Conservation (phyloP, 1,140 invertebrate genomes). For the Tetramorium parvispinum region DNA sequence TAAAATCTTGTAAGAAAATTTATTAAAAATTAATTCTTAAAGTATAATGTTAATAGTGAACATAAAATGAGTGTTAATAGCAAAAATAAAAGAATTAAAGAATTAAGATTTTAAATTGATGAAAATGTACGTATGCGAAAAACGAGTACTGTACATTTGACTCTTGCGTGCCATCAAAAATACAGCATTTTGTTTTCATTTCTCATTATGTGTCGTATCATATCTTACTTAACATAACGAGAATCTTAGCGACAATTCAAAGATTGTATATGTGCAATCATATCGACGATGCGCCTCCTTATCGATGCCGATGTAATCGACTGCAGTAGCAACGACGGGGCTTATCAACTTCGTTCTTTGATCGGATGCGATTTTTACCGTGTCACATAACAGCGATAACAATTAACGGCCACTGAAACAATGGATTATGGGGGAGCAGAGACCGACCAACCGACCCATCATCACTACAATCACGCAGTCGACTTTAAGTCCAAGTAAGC, state of each 20-base stretch:
- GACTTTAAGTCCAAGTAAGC: conserved; percentile 54
- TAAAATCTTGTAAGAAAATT: not conserved
- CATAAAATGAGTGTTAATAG: not conserved
- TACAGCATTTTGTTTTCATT: not conserved
- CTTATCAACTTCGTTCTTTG: conserved; percentile 54
- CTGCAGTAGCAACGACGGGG: conserved; percentile 5
- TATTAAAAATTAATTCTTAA: not conserved
- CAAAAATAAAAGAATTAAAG: not conserved
- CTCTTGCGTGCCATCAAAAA: not conserved
- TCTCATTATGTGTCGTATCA: not conserved
- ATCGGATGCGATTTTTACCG: conserved; percentile 61
- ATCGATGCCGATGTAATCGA: conserved; percentile 29
- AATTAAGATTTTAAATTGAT: not conserved
- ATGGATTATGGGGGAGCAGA: conserved; percentile 50
- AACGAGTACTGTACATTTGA: not conserved
- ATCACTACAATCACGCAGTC: conserved; percentile 18
- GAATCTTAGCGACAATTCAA: not conserved
- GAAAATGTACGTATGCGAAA: not conserved
- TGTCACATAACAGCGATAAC: conserved; percentile 57
- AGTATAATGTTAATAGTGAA: not conserved
- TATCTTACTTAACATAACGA: not conserved
- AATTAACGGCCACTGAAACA: conserved; percentile 66
- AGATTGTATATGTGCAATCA: not conserved
- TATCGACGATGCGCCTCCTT: conserved; percentile 33
- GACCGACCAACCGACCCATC: conserved; percentile 26